Evolutionary conservation across 2,797 vertebrate species (phyloP).

Genomic region (Malacoraja senta): DNA sequence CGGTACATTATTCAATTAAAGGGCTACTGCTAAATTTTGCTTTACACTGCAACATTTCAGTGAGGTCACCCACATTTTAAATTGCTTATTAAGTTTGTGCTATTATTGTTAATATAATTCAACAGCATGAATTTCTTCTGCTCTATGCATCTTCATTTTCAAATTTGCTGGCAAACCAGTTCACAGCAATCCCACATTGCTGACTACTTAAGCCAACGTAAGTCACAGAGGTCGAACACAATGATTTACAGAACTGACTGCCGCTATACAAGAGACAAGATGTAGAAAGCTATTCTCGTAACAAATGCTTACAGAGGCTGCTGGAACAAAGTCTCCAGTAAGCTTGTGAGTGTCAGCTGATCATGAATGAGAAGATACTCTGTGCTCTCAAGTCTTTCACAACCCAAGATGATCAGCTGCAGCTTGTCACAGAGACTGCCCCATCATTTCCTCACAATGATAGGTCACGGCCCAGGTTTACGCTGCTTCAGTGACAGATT

Average conservation of each 20-base stretch:
- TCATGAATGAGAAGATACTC: background rate
- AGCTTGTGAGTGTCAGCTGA: slow-evolving; percentile 26
- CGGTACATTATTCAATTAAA: background rate
- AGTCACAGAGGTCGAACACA: slow-evolving; percentile 17
- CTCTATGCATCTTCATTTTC: background rate
- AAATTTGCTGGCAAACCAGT: background rate
- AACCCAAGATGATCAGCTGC: slow-evolving; percentile 19
- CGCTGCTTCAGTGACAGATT: background rate
- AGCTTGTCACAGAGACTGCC: slow-evolving; percentile 12
- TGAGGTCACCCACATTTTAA: background rate
- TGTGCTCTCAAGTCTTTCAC: background rate
- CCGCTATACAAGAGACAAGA: slow-evolving; percentile 5
- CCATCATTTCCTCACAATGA: slow-evolving; percentile 27
- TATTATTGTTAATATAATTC: background rate
- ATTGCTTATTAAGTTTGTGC: background rate
- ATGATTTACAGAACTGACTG: slow-evolving; percentile 27
- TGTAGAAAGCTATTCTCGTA: background rate
- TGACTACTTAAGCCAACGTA: background rate
- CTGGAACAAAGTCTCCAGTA: slow-evolving; percentile 1
- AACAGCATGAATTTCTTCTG: background rate
- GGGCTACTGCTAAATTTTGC: background rate
- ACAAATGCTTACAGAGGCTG: slow-evolving; percentile 13
- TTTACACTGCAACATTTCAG: background rate
- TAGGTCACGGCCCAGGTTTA: background rate
- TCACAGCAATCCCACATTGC: background rate